Base-by-base conservation (phyloP, 2,797 vertebrate genomes). In the Sternotherus odoratus region DNA sequence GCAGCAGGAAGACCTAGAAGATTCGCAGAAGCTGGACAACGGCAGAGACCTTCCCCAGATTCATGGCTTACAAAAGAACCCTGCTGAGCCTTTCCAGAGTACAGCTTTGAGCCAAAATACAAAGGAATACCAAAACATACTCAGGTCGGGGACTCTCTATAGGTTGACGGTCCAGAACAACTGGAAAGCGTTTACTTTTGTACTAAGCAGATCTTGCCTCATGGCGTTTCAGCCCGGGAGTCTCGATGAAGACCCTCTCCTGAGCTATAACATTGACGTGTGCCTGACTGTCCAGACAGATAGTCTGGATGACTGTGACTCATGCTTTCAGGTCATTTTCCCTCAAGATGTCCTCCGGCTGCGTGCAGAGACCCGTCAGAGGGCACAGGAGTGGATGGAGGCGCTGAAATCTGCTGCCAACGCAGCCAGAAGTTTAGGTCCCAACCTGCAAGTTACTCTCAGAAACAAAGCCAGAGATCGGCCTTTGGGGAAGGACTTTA, bases 161-260 rank as follows among this genome's bases (percentile, higher is more conserved):
- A 98, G 98, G 95, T 98, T 99, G 85, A 98, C 98, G 23, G 95
- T 99, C 94, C 99, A 99, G 89, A 99, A 99, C 97, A 99, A 99
- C 98, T 99, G 99, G 99, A 98, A 98, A 89, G 97, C 99, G 17
- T 99, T 99, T 95, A 99, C 99, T 2, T 99, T 99, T 85, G 98
- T 99, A 82, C 98, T 99, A 95, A 99, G 98, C 86, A 97, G 97
- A 75, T 98, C 98, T 23, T 96, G 97, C 60, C 98, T 99, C 19
- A 98, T 98, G 97, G 99, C 98, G 8, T 99, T 99, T 95, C 98
- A 98, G 5, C 98, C 98, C 0, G 98, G 99, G 92, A 98, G 98
- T 53, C 97, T 98, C 5, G 99, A 99, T 1, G 98, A 99, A 28
- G 98, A 99, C 82, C 99, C 99, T 1, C 95, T 99, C 85, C 97